Conservation (phyloP, 1,140 invertebrate species). For the Pachyrhynchus sulphureomaculatus region DNA sequence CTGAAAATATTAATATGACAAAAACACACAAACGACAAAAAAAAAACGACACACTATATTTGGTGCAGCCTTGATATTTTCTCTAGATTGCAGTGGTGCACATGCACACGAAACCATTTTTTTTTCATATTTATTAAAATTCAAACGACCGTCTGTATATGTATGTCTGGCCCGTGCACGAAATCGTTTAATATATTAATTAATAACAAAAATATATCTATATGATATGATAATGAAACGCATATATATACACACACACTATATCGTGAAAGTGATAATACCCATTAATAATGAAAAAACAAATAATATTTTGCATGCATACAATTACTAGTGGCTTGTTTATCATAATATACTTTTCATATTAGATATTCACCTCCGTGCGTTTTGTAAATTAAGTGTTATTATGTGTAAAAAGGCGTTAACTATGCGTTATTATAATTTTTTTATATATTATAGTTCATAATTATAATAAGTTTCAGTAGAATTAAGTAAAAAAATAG, state of each 20-base stretch:
- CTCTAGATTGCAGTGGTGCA: constrained; percentile 1
- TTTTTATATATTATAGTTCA: too few species aligned
- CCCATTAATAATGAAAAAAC: constrained; percentile 3
- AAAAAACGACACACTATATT: neutral
- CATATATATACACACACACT: neutral
- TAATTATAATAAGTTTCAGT: too few species aligned
- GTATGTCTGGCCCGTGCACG: neutral
- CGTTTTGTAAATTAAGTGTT: too few species aligned
- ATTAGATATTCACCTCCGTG: neutral
- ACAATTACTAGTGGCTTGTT: neutral
- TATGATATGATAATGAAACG: constrained; percentile 8
- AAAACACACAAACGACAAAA: neutral
- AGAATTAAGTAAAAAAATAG: too few species aligned
- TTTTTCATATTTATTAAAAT: constrained; percentile 5
- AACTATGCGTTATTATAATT: too few species aligned
- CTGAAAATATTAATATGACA: neutral
- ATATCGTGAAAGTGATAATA: neutral
- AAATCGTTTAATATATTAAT: constrained; percentile 3
- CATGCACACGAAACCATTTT: constrained; percentile 2
- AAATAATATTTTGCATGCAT: neutral
- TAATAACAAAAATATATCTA: neutral
- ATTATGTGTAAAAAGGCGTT: too few species aligned
- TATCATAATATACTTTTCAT: neutral
- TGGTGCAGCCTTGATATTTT: constrained; percentile 3
- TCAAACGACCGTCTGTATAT: neutral